Evolutionary conservation across 1,140 invertebrate genomes (phyloP).

Genomic region (Dryas iulia): DNA sequence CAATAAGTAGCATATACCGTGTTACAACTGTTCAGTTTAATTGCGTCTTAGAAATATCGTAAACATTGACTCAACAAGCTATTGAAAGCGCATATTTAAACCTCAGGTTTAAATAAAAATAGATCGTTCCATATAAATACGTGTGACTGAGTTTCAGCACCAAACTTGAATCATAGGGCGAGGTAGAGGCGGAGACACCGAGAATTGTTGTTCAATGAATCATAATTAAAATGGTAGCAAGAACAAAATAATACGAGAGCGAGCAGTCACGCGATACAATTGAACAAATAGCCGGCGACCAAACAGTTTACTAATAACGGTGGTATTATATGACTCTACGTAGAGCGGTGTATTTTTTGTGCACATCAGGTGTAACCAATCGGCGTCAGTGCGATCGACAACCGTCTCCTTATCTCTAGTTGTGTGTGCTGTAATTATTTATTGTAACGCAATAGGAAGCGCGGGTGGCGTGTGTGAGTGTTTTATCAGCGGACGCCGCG

Average conservation of each 20-base stretch:
- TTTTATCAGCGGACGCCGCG: conserved; percentile 56
- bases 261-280: conserved; percentile 8
- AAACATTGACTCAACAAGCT: conserved; percentile 4
- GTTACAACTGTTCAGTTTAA: neutral
- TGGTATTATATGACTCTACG: neutral
- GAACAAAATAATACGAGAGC: neutral
- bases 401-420: conserved; percentile 44
- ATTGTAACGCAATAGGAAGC: conserved; percentile 56
- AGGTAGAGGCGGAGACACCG: neutral
- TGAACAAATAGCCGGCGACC: neutral
- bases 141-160: neutral
- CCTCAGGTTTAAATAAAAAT: neutral
- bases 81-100: neutral
- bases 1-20: neutral
- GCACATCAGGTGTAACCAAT: conserved; percentile 63
- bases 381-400: conserved; percentile 36
- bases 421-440: conserved; percentile 57
- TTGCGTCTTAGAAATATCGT: conserved; percentile 1
- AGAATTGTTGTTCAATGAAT: conserved; percentile 13
- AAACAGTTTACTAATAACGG: conserved; percentile 8
- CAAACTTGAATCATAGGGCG: conserved; percentile 9
- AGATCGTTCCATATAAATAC: conserved; percentile 1
- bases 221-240: conserved; percentile 19
- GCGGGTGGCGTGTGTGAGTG: conserved; percentile 42
- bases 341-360: conserved; percentile 23